phyloP scores from a whole-genome alignment of 2,797 vertebrate genomes.

The Calcarius lapponicus region DNA sequence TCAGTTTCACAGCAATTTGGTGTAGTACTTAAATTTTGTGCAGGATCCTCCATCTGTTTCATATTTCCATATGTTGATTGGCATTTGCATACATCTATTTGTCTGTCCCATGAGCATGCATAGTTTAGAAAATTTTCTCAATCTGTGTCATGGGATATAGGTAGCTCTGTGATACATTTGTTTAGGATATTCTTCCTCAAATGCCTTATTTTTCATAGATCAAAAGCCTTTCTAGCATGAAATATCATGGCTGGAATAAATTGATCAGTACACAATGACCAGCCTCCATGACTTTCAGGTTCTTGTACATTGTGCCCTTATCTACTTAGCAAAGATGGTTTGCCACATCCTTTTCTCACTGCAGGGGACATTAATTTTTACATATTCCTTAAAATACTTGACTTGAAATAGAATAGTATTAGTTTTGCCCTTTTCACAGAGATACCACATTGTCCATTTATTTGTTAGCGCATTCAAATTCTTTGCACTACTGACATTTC shows the following conservation, averaged over 20 bases:
- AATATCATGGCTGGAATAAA: not conserved
- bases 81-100: not conserved
- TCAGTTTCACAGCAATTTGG: not conserved
- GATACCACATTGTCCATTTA: not conserved
- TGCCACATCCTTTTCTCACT: not conserved
- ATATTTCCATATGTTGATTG: not conserved
- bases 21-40: not conserved
- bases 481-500: not conserved
- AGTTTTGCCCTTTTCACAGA: not conserved
- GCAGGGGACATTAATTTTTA: not conserved
- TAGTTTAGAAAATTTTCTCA: not conserved
- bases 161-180: not conserved
- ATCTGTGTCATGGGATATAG: not conserved
- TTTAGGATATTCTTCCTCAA: not conserved
- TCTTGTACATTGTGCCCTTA: not conserved
- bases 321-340: not conserved
- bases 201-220: not conserved
- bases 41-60: not conserved
- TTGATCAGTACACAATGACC: not conserved
- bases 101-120: not conserved
- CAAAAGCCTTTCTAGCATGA: not conserved
- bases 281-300: not conserved
- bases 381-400: not conserved
- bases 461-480: not conserved
- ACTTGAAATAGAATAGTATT: not conserved